Evolutionary conservation across 2,797 vertebrate species (phyloP).

Genomic region (Peromyscus melanophrys): DNA sequence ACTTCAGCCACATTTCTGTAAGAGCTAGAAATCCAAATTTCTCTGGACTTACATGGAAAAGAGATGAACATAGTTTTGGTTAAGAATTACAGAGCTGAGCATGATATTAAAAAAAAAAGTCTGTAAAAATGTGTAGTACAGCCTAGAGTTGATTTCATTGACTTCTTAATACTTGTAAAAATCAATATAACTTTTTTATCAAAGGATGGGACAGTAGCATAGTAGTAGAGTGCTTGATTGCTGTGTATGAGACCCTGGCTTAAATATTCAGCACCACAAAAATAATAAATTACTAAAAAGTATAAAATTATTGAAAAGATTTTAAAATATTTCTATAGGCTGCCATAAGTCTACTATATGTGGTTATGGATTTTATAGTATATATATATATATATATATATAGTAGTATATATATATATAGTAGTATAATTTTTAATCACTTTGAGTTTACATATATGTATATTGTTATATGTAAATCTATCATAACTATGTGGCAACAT

Average conservation of each 20-base stretch:
- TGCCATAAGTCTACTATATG: not conserved
- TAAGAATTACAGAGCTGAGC: not conserved
- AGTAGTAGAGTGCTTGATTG: not conserved
- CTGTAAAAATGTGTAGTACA: not conserved
- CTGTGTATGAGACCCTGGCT: not conserved
- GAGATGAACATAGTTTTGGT: not conserved
- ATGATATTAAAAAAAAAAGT: not conserved
- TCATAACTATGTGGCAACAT: not conserved
- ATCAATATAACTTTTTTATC: not conserved
- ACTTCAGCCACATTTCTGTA: not conserved
- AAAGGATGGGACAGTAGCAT: too few species aligned
- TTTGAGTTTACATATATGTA: not conserved
- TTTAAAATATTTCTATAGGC: not conserved
- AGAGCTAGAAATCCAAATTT: not conserved
- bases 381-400: too few species aligned
- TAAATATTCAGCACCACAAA: not conserved
- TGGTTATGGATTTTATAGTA: not conserved
- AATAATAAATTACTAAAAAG: not conserved
- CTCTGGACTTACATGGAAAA: not conserved
- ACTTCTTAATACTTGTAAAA: not conserved
- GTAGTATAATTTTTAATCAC: not conserved
- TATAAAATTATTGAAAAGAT: too few species aligned
- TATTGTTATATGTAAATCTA: not conserved
- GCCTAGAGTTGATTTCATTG: not conserved
- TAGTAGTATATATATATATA: too few species aligned